Evolutionary conservation across 2,113 vertebrate species (phyloP).

Genomic region (Lophochroa leadbeateri): DNA sequence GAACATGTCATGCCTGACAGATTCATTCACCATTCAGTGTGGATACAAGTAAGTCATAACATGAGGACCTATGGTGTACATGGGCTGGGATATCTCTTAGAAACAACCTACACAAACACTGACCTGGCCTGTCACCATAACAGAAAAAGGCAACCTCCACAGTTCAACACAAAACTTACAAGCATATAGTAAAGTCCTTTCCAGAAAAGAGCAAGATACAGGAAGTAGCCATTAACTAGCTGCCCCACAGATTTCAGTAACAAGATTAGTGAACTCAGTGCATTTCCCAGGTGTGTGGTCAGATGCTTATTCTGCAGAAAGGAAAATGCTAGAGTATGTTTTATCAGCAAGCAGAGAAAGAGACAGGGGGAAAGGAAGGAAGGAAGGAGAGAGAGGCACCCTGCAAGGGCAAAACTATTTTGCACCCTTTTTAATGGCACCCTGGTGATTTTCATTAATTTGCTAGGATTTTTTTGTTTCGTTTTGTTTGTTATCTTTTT

Average conservation of each 20-base stretch:
- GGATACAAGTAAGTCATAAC: background rate
- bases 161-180: background rate
- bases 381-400: background rate
- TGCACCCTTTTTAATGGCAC: background rate
- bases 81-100: background rate
- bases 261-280: background rate
- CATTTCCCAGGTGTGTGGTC: background rate
- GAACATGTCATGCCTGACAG: background rate
- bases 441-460: background rate
- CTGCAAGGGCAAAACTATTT: background rate
- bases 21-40: background rate
- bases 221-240: background rate
- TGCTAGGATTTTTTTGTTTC: background rate
- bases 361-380: background rate
- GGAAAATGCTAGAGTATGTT: background rate
- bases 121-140: background rate
- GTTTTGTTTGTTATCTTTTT: background rate
- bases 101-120: background rate
- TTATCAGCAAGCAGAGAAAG: background rate
- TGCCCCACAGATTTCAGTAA: background rate
- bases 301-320: background rate
- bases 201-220: background rate
- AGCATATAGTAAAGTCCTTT: background rate
- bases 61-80: background rate
- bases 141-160: background rate